Conservation (phyloP, 1,140 invertebrate species). For the Callitettix versicolor region DNA sequence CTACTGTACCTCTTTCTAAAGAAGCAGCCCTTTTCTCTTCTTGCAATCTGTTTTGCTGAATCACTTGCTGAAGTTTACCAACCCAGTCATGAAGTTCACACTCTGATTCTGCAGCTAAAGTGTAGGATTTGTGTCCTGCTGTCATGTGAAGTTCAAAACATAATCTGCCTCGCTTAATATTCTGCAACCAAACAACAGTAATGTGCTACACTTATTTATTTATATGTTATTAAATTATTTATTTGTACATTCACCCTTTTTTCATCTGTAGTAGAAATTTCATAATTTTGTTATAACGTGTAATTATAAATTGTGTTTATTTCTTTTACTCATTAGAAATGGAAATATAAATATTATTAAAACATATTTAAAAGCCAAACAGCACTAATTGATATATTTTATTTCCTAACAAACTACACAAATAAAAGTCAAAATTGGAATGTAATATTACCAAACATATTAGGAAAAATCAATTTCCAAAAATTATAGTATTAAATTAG, state of each 20-base stretch:
- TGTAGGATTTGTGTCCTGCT: constrained; percentile 67
- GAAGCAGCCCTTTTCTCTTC: constrained; percentile 55
- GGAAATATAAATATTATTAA: too few relatives aligned
- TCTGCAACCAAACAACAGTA: constrained; percentile 52
- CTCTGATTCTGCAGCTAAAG: constrained; percentile 78
- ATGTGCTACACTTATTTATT: constrained; percentile 12
- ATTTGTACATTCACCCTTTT: not conserved
- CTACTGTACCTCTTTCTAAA: constrained; percentile 47
- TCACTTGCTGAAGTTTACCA: constrained; percentile 56
- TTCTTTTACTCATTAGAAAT: too few relatives aligned
- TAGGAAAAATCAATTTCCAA: too few relatives aligned
- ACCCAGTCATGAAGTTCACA: constrained; percentile 78
- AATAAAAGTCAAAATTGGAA: too few relatives aligned
- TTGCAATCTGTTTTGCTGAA: constrained; percentile 61
- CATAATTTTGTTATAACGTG: too few relatives aligned
- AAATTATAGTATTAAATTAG: too few relatives aligned
- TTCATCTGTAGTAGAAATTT: not conserved
- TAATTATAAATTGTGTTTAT: too few relatives aligned
- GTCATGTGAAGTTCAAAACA: constrained; percentile 83
- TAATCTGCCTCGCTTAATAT: constrained; percentile 70
- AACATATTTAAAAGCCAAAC: too few relatives aligned
- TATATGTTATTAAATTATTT: too few relatives aligned
- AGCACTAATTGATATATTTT: too few relatives aligned
- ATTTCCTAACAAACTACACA: too few relatives aligned
- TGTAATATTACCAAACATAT: too few relatives aligned